Evolutionary conservation across 2,888 invertebrate species (phyloP), one percentile per base, ranked within the genome.

Genomic region (Rotaria macrura): DNA sequence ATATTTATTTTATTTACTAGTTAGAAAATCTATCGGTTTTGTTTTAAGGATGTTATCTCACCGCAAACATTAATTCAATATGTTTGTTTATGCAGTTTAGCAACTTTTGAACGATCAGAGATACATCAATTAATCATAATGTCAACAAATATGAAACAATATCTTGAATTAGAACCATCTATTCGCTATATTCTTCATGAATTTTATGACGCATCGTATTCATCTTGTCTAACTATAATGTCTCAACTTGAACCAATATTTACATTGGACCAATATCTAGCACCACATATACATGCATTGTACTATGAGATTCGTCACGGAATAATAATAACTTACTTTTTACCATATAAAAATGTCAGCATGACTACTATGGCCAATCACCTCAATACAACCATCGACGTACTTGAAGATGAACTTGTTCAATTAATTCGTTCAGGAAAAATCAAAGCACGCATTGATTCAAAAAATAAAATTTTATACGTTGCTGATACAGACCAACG

Each of bases 131-230:
- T 40, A n/a, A 43, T 79, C 4, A 10, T 65, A 1, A 43, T 79
- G 79, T 43, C 40, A 43, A 43, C 25, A 25, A 79, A 79, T 14
- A 43, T 79, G 40, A 79, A 79, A 79, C 79, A 79, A 43, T 79
- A 79, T 43, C 25, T 79, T 2, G 99, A 99, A 92, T 93, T 97
- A 89, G 99, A 99, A 91, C 98, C 98, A 84, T 96, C 96, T 90
- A 92, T 99, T 88, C 93, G 98, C 89, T 97, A 99, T 92, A 96
- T 98, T 88, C 95, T 98, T 89, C 95, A 96, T 92, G 96, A 96
- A 92, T 99, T 99, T 92, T 96, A 97, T 91, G 96, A 97, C 92
- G 97, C 97, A 54, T 97, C 96, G 91, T 99, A 99, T 92, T 97
- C 96, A 85, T 95, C 95, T 55, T 98, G 97, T 91, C 93, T 98